Base-by-base conservation (phyloP, 2,797 vertebrate species). In the Leucoraja ocellata region DNA sequence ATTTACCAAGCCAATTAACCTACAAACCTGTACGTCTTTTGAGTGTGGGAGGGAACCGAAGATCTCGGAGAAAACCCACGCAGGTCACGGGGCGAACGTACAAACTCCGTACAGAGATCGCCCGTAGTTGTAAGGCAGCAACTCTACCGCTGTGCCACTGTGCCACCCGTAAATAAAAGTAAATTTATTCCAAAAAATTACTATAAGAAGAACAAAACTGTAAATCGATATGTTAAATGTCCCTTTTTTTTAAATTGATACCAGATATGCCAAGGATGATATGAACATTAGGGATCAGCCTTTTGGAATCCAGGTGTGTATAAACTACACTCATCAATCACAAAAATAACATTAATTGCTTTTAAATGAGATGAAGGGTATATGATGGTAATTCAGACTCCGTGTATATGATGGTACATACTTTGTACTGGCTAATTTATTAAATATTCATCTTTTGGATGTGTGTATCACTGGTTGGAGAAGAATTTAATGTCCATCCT, bases 221-320 rank as follows among this genome's bases (percentile, higher is more conserved):
- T 63, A 63, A 25, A 86, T n/a, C 11, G 32, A 39, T 46, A 28
- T 92, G 68, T 91, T 71, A 65, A 83, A 77, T 76, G 21, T 9
- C 28, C 11, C 11, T 18, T 18, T 23, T 74, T 91, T 92, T 73
- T 74, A 5, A 25, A 76, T 92, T 92, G 18, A 68, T 68, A 88
- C 9, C 80, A 99, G 99, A 93, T 99, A 99, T 84, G 99, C 99
- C 91, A 99, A 99, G 95, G 99, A 99, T 97, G 98, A 99, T 95
- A 98, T 99, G 99, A 99, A 98, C 94, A 99, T 99, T 95, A 97
- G 98, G 96, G 99, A 99, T 96, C 98, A 99, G 94, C 99, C 99
- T 0, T 99, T 99, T 97, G 99, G 99, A 93, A 99, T 99, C 95
- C 98, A 99, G 98, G 99, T 97, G 95, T 95, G 96, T 96, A 93